These are phyloP conservation scores for Mormoops blainvillei DNA, from an alignment of 2,113 vertebrate species.

Conservation along the genomic window DNA sequence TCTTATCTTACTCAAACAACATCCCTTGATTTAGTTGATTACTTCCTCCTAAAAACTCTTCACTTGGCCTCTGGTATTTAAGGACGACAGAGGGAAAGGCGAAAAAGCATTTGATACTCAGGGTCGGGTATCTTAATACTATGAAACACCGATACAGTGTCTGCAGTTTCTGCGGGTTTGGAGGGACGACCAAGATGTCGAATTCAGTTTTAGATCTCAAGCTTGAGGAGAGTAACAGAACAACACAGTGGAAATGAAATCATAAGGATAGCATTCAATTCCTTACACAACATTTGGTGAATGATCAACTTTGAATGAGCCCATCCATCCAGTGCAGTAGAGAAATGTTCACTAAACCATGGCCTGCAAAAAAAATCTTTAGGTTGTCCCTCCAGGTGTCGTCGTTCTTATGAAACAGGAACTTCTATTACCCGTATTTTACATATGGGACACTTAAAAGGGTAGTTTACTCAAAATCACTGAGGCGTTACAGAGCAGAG, in stretches of 20 bases:
- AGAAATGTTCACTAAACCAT: neutral
- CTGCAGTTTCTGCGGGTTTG: neutral
- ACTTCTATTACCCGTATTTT: neutral
- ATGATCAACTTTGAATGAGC: neutral
- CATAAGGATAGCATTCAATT: neutral
- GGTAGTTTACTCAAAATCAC: neutral
- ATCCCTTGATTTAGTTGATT: neutral
- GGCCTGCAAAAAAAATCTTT: neutral
- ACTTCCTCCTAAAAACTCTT: neutral
- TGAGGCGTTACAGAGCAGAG: neutral
- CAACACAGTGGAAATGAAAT: neutral
- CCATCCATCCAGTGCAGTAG: neutral
- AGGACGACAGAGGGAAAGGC: neutral
- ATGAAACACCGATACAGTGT: neutral
- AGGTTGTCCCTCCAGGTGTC: neutral
- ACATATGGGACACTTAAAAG: neutral
- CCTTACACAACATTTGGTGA: neutral
- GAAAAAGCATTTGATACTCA: neutral
- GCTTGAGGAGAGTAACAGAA: neutral
- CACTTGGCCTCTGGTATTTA: neutral
- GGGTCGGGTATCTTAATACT: neutral
- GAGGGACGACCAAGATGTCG: neutral
- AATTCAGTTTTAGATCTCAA: neutral
- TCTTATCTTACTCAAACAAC: neutral
- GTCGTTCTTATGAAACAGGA: neutral